phyloP scores from a whole-genome alignment of 2,888 invertebrate genomes.

The Belgica antarctica region DNA sequence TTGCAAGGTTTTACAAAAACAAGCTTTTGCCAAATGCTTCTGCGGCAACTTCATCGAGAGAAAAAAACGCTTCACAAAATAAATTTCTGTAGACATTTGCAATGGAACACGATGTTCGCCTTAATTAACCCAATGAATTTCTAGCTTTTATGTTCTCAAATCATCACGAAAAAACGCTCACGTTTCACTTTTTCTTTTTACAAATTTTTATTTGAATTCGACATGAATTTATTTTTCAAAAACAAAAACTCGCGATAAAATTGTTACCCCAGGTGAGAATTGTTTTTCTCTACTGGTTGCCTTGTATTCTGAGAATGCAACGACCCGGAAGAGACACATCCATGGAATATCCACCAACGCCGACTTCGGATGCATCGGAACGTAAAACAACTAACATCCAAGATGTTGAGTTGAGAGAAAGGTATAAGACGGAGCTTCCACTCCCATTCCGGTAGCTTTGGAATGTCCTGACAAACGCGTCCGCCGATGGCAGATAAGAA shows the following conservation, averaged over 20 bases:
- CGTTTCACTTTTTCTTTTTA: neutral
- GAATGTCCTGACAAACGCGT: too few species aligned
- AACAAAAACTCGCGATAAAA: too few species aligned
- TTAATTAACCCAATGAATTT: neutral
- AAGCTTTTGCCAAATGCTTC: too few species aligned
- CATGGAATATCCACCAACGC: slow-evolving; percentile 56
- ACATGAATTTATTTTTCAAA: too few species aligned
- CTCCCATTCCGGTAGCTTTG: neutral
- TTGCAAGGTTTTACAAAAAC: too few species aligned
- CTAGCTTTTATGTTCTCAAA: neutral
- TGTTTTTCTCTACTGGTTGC: slow-evolving; percentile 95
- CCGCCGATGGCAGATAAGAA: too few species aligned
- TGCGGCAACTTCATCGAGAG: too few species aligned
- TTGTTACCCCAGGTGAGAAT: slow-evolving; percentile 83
- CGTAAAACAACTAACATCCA: slow-evolving; percentile 74
- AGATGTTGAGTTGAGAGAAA: slow-evolving; percentile 83
- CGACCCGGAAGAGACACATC: slow-evolving; percentile 62
- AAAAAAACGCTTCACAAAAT: too few species aligned
- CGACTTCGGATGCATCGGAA: slow-evolving; percentile 61
- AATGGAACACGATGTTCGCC: too few species aligned
- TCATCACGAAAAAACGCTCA: too few species aligned
- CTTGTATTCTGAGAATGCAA: slow-evolving; percentile 94
- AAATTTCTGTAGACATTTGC: too few species aligned
- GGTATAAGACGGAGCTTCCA: slow-evolving; percentile 48
- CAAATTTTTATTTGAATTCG: too few species aligned